Percentiles rank a stretch among this genome's conserved stretches.
Conservation (phyloP, 2,888 invertebrate genomes). For the Lithodes maja region DNA sequence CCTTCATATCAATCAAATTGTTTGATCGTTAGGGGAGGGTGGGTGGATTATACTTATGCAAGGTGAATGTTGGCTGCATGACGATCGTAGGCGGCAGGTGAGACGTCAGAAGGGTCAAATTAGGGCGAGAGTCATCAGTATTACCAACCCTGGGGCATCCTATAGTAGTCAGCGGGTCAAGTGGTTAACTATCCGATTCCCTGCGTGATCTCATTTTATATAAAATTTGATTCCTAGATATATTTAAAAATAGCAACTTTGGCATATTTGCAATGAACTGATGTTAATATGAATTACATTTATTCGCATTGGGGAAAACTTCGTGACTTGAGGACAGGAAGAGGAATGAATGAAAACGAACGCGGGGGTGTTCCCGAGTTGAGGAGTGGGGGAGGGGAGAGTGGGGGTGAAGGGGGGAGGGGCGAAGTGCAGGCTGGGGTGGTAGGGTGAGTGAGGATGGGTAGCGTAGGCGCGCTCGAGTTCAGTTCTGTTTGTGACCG, state of each 20-base stretch:
- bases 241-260: background rate
- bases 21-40: no score
- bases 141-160: slow-evolving; percentile 26
- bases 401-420: no score
- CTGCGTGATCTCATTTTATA: background rate
- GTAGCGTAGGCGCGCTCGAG: background rate
- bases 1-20: no score
- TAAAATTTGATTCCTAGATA: background rate
- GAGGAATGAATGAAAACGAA: slow-evolving; percentile 9
- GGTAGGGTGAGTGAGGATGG: background rate
- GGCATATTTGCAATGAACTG: no score
- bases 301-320: no score
- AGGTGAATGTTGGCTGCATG: no score
- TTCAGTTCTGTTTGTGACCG: background rate
- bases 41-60: no score
- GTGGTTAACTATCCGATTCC: slow-evolving; percentile 26
- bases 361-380: background rate
- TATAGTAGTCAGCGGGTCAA: slow-evolving; percentile 49
- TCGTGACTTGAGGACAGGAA: background rate
- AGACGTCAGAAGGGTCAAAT: slow-evolving; percentile 43
- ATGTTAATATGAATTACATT: no score
- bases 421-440: background rate
- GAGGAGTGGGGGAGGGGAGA: background rate
- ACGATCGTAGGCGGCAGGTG: background rate
- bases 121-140: slow-evolving; percentile 50